Base-by-base conservation (phyloP, 2,797 vertebrate species). In the Phoxinus dragarum region DNA sequence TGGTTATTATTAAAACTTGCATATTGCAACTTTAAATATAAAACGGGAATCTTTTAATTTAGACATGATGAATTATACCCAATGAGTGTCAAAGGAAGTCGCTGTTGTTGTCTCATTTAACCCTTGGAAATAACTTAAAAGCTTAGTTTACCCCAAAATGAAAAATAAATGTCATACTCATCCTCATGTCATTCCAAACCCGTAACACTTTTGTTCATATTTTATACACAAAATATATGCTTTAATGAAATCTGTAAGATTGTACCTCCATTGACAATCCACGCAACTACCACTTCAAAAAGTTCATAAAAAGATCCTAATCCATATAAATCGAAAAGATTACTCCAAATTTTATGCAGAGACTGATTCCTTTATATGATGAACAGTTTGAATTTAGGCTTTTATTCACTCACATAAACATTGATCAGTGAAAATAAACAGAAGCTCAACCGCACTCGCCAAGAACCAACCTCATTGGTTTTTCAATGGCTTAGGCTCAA, bases 1-100 rank as follows among this genome's bases (percentile, higher is more conserved):
- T 54, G 9, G 1, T 73, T 34, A 82, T 59, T 79, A n/a, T 59
- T 59, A 54, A 69, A 4, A 38, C 19, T 23, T 42, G 42, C 12
- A 47, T 47, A 14, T 14, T 44, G 42, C 3, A 44, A 10, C 42
- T 44, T 44, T 11, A 44, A 47, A 14, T 47, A 14, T 4, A 44
- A 12, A n/a, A n/a, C n/a, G n/a, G n/a, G n/a, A n/a, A n/a, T n/a
- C n/a, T n/a, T n/a, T n/a, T n/a, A n/a, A n/a, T n/a, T n/a, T n/a
- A n/a, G n/a, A n/a, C 16, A 27, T 54, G 27, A 52, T 68, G 3
- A 67, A 7, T 34, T 67, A 34, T 44, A 47, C 42, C 19, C 31
- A 38, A 61, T n/a, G 49, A 38, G 11, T 40, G 44, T 76, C 75
- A 66, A 73, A 44, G 10, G 81, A 38, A 75, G 69, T 69, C 14